These are phyloP conservation scores for Smittia aterrima DNA, from an alignment of 2,888 invertebrate genomes.

Conservation along the genomic window DNA sequence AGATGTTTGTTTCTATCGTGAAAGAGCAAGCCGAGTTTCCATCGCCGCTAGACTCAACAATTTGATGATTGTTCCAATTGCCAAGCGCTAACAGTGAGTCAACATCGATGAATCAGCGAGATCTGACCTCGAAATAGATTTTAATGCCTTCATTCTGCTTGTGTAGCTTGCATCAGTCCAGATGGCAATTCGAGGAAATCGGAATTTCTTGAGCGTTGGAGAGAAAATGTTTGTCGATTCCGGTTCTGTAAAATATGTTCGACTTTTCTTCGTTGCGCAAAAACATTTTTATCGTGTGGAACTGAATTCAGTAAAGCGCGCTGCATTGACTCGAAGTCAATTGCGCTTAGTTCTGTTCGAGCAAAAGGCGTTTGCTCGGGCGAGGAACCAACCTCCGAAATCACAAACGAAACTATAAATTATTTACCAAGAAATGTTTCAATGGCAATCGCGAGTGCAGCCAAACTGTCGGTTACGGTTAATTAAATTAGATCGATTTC, in stretches of 20 bases:
- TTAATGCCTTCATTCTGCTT: slow-evolving; percentile 15
- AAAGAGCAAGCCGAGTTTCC: neutral
- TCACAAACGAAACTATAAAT: neutral
- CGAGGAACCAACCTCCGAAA: neutral
- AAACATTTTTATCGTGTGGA: slow-evolving; percentile 20
- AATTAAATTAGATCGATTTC: neutral
- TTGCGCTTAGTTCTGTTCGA: neutral
- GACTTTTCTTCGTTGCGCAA: slow-evolving; percentile 13
- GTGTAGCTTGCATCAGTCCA: neutral
- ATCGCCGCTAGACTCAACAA: neutral
- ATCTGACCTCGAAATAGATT: slow-evolving; percentile 31
- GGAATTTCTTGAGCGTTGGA: neutral
- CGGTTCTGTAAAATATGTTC: neutral
- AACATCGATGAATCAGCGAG: slow-evolving; percentile 21
- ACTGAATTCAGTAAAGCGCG: neutral
- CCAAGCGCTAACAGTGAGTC: slow-evolving; percentile 16
- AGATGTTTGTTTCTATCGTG: neutral
- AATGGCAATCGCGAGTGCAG: neutral
- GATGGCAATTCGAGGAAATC: slow-evolving; percentile 4
- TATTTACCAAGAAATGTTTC: neutral
- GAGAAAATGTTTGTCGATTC: neutral
- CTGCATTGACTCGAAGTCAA: neutral
- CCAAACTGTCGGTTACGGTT: neutral
- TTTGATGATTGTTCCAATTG: slow-evolving; percentile 7
- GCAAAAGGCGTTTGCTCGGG: neutral